Conservation (phyloP, 2,888 invertebrate species). For the Parapristionchus giblindavisi region DNA sequence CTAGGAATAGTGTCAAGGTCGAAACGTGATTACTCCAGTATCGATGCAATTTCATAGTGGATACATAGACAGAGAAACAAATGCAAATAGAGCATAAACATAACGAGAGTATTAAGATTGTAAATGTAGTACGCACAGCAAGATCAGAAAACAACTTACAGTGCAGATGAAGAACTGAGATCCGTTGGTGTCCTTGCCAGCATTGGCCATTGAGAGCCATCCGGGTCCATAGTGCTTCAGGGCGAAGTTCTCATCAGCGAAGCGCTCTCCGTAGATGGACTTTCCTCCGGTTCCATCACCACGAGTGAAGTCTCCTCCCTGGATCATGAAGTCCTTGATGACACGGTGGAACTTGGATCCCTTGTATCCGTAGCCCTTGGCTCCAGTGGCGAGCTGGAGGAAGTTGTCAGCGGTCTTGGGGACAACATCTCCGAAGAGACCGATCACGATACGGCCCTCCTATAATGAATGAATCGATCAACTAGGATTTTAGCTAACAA, state of each 20-base stretch:
- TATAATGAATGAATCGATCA: conserved; percentile 48
- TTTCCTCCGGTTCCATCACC: conserved; percentile 70
- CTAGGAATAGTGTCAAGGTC: no score
- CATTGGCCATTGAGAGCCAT: conserved; percentile 90
- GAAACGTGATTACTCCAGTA: no score
- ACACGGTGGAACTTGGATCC: conserved; percentile 85
- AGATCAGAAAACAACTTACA: conserved; percentile 19
- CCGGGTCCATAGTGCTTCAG: conserved; percentile 74
- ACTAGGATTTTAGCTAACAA: conserved; percentile 77
- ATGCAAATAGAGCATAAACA: no score
- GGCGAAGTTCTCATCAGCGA: conserved; percentile 65
- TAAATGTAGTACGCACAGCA: neutral
- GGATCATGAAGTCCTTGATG: conserved; percentile 88
- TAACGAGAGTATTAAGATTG: no score
- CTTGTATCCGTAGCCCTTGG: conserved; percentile 76
- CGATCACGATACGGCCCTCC: conserved; percentile 83
- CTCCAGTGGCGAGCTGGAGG: conserved; percentile 79
- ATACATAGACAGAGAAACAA: no score
- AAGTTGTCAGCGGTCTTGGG: conserved; percentile 89
- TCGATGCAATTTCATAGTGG: no score
- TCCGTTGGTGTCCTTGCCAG: conserved; percentile 81
- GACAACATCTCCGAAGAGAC: conserved; percentile 84
- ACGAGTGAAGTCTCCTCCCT: conserved; percentile 75
- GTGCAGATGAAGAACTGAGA: conserved; percentile 92
- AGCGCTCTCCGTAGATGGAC: conserved; percentile 67